These are phyloP conservation scores for Eira barbara DNA, from an alignment of 2,113 vertebrate genomes.

Conservation along the genomic window DNA sequence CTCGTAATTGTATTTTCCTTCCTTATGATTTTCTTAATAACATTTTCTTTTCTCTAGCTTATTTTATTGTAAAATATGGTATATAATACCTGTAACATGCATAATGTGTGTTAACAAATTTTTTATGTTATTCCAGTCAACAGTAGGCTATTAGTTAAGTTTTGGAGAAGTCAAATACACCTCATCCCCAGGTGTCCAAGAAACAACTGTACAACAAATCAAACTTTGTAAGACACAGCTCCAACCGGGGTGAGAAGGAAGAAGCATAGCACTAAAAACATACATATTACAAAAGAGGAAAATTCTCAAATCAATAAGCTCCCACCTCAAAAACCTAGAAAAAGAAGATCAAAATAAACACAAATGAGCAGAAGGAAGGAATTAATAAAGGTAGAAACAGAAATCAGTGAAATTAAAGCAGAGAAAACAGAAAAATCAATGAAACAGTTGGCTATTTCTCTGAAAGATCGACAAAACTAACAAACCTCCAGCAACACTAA, in stretches of 20 bases:
- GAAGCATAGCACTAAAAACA: not conserved
- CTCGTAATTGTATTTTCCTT: not conserved
- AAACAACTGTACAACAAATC: not conserved
- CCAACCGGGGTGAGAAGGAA: not conserved
- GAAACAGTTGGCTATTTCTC: not conserved
- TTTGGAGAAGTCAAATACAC: not conserved
- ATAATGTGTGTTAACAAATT: not conserved
- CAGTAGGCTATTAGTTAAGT: not conserved
- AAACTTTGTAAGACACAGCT: not conserved
- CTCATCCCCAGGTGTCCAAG: not conserved
- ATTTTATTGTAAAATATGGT: not conserved
- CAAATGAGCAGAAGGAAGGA: not conserved
- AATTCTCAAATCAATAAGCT: not conserved
- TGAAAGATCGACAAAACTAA: not conserved
- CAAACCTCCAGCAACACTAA: not conserved
- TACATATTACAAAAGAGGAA: not conserved
- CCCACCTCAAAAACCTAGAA: not conserved
- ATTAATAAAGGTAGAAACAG: not conserved
- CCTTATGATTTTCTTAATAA: not conserved
- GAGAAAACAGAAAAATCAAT: not conserved
- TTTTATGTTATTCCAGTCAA: not conserved
- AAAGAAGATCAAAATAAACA: not conserved
- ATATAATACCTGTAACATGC: not conserved
- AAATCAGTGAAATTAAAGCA: not conserved
- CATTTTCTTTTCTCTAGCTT: not conserved